Percentiles rank a stretch among this genome's conserved stretches.
These are phyloP conservation scores for Eretmochelys imbricata DNA, from an alignment of 2,113 vertebrate genomes.

Conservation along the genomic window DNA sequence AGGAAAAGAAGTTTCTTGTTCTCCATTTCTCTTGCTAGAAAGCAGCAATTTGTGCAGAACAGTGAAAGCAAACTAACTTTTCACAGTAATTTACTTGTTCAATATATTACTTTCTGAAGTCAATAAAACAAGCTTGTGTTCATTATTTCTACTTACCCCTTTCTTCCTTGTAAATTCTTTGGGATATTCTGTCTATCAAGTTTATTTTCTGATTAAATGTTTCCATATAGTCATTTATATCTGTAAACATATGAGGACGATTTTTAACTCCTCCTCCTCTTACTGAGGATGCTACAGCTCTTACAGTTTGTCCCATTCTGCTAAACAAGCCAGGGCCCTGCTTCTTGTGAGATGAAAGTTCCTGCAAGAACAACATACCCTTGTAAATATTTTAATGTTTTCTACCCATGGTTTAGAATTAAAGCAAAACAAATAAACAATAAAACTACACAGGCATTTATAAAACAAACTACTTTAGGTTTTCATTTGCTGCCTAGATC, in stretches of 20 bases:
- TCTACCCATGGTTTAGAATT: not conserved
- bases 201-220: conserved; percentile 89
- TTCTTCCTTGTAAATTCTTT: conserved; percentile 93
- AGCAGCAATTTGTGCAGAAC: not conserved
- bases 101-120: not conserved
- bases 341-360: conserved; percentile 89
- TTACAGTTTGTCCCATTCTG: conserved; percentile 91
- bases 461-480: not conserved
- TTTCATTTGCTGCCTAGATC: not conserved
- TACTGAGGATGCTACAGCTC: conserved; percentile 88
- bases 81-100: not conserved
- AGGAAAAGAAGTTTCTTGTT: not conserved
- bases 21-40: not conserved
- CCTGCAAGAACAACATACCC: conserved; percentile 77
- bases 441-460: not conserved
- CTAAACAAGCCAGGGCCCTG: conserved; percentile 91
- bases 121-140: not conserved
- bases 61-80: not conserved
- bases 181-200: conserved; percentile 91
- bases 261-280: conserved; percentile 87
- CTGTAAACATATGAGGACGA: conserved; percentile 88
- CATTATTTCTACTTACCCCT: conserved; percentile 80
- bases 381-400: not conserved
- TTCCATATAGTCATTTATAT: conserved; percentile 90
- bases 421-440: not conserved